Conservation (phyloP, 2,113 vertebrate species). For the Amia ocellicauda region DNA sequence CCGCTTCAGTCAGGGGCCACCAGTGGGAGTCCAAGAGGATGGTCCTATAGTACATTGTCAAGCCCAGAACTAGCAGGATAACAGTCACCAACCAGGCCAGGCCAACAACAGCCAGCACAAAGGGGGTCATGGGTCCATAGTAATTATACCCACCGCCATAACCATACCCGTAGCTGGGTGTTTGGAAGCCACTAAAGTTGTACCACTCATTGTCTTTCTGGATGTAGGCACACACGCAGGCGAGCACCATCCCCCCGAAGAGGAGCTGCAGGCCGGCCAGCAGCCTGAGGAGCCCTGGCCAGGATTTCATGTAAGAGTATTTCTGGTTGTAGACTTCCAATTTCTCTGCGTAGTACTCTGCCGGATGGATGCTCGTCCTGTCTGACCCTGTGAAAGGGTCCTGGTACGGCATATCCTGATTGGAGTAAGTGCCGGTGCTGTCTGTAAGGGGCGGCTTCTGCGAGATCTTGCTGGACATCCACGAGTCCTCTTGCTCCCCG, state of each 20-base stretch:
- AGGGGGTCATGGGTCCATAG: conserved; percentile 68
- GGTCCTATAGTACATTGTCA: conserved; percentile 68
- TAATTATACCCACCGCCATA: conserved; percentile 53
- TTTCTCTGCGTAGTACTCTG: conserved; percentile 60
- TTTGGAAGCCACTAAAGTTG: conserved; percentile 46
- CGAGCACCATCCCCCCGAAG: conserved; percentile 66
- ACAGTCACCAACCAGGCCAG: conserved; percentile 63
- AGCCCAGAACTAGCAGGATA: conserved; percentile 55
- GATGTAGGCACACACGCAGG: conserved; percentile 66
- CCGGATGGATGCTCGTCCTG: conserved; percentile 55
- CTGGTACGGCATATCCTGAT: conserved; percentile 9
- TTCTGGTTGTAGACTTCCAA: conserved; percentile 53
- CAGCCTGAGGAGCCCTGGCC: conserved; percentile 61
- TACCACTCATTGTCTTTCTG: conserved; percentile 72
- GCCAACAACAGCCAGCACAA: conserved; percentile 59
- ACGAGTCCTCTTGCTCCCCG: conserved; percentile 13
- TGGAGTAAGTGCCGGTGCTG: conserved; percentile 15
- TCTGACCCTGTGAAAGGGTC: conserved; percentile 42
- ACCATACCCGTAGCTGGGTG: conserved; percentile 35
- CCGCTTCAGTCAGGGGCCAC: conserved; percentile 72
- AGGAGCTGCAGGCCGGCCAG: conserved; percentile 65
- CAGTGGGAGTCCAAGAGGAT: conserved; percentile 68
- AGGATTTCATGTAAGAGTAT: conserved; percentile 64
- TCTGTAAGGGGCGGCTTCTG: conserved; percentile 36
- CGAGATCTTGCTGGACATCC: conserved; percentile 33